Base-by-base conservation (phyloP, 1,140 invertebrate genomes). In the Neodiprion lecontei region DNA sequence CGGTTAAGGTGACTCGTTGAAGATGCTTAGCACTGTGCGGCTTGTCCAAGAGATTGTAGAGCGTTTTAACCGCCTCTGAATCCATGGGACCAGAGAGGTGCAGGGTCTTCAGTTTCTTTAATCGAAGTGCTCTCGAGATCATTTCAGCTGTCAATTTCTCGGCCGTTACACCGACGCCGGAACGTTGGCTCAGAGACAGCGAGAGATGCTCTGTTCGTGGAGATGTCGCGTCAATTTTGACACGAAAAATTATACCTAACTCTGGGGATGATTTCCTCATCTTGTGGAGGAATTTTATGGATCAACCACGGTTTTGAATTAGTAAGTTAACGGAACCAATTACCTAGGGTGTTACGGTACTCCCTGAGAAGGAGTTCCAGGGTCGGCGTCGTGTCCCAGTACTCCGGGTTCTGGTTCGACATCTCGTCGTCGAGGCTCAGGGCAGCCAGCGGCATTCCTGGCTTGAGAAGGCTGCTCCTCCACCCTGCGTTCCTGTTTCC, bases 91-190 rank as follows among this genome's bases (percentile, higher is more conserved):
- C 53, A 12, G 53, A 61, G 11, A 61, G 53, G 9, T 61, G n/a
- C 53, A 61, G 53, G 53, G 53, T 61, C 53, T 61, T 61, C 53
- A 61, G n/a, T 61, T 17, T 61, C 53, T 61, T 61, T 9, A 61
- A 61, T 61, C 53, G 11, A 12, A 61, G n/a, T 17, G 53, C 53
- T 14, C 53, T 5, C 2, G 53, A 61, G 3, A 61, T 9, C 53
- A 61, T 61, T 17, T 61, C 53, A 17, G 53, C n/a, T 3, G 53
- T 61, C 53, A 61, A 61, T 61, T 17, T 61, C 9, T 61, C 53
- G 4, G 53, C 53, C 53, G n/a, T 61, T 17, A 61, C 5, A 14
- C 53, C 53, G 5, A 61, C 53, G 28, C 28, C 28, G 11, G n/a
- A 12, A 17, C 53, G n/a, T 17, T 61, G 53, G 53, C 53, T 61